Conservation (phyloP, 1,140 invertebrate species). For the Dendrolimus punctatus region DNA sequence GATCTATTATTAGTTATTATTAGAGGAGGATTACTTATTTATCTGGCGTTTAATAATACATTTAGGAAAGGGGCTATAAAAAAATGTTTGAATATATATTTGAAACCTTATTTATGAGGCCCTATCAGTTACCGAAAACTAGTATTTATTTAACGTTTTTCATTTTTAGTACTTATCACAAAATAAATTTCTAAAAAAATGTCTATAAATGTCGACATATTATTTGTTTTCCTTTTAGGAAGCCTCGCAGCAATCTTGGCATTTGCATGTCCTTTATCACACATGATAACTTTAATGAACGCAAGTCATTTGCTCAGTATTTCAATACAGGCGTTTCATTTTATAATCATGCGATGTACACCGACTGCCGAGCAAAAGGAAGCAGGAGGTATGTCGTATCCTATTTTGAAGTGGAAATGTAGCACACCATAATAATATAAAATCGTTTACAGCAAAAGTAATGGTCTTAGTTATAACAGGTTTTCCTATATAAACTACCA, state of each 20-base stretch:
- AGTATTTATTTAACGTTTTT: no score
- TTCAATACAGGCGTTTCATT: conserved; percentile 58
- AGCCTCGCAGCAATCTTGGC: conserved; percentile 77
- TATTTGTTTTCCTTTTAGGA: conserved; percentile 54
- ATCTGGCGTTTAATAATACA: no score
- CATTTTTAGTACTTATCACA: no score
- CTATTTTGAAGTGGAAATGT: no score
- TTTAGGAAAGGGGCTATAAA: no score
- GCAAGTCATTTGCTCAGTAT: conserved; percentile 65
- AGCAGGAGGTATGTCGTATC: conserved; percentile 39
- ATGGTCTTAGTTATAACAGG: neutral
- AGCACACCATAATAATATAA: neutral
- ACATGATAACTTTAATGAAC: conserved; percentile 68
- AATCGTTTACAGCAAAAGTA: neutral
- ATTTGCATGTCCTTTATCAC: conserved; percentile 76
- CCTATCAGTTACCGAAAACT: no score
- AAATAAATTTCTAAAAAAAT: no score
- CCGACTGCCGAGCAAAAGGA: conserved; percentile 61
- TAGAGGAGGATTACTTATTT: no score
- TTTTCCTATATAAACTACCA: neutral
- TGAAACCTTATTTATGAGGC: no score
- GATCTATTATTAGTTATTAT: no score
- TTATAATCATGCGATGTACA: conserved; percentile 60
- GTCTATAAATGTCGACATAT: no score
- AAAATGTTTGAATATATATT: no score